A percentile compares a stretch with the other conserved stretches of the same genome.
These are phyloP conservation scores for Medauroidea extradentata DNA, from an alignment of 1,140 invertebrate species.

Conservation along the genomic window DNA sequence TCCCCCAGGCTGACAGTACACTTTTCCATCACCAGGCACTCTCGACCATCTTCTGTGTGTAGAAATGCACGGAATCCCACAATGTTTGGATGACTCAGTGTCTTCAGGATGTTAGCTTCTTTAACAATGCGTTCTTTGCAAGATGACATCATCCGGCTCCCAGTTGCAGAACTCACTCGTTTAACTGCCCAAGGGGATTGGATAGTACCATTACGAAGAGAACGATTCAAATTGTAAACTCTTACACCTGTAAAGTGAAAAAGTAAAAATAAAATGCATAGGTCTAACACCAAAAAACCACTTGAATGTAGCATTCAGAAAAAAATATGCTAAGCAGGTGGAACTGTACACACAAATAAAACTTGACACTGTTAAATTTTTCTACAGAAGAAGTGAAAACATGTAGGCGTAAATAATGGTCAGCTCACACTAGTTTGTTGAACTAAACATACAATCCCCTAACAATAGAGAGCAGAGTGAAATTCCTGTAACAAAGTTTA, in stretches of 20 bases:
- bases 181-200: constrained; percentile 82
- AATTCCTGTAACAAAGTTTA: no score
- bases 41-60: constrained; percentile 50
- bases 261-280: not conserved
- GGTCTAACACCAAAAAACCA: no score
- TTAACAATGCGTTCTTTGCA: constrained; percentile 54
- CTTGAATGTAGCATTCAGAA: no score
- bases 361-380: no score
- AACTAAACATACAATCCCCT: no score
- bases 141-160: constrained; percentile 27
- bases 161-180: constrained; percentile 51
- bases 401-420: no score
- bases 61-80: constrained; percentile 72
- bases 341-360: no score
- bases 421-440: no score
- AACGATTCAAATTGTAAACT: constrained; percentile 70
- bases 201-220: constrained; percentile 56
- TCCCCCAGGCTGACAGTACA: constrained; percentile 50
- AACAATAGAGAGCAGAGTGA: no score
- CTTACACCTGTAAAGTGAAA: constrained; percentile 57
- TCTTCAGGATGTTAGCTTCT: constrained; percentile 65
- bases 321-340: no score
- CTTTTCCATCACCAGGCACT: constrained; percentile 48
- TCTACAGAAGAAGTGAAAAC: no score
- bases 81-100: constrained; percentile 76